Percentiles rank a stretch among this genome's conserved stretches.
These are phyloP conservation scores for Andinoacara biseriatus DNA, from an alignment of 2,113 vertebrate genomes.

Conservation along the genomic window DNA sequence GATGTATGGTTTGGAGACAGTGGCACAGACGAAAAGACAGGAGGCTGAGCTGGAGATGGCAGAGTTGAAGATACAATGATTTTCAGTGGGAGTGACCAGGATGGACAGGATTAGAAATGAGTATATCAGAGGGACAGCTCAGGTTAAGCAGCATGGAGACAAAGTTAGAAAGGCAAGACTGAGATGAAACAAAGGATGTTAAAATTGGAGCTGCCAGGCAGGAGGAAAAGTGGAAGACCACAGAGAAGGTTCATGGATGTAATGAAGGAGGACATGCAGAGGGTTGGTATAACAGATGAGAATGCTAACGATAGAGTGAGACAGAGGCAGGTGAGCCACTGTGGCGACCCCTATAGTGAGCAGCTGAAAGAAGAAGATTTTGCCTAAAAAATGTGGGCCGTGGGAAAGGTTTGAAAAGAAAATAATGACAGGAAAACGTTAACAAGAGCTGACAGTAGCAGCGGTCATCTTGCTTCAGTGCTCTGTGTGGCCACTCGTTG, in stretches of 20 bases:
- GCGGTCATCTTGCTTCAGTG: slow-evolving; percentile 3
- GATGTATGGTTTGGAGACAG: not conserved
- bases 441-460: not conserved
- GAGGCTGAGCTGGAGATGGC: not conserved
- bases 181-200: not conserved
- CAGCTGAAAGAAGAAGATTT: not conserved
- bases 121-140: not conserved
- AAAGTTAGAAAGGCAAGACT: too few species aligned
- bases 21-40: not conserved
- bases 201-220: not conserved
- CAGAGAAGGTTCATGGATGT: not conserved
- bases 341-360: not conserved
- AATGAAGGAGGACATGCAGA: not conserved
- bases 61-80: not conserved
- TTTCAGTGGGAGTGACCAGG: not conserved
- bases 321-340: not conserved
- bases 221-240: not conserved
- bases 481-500: slow-evolving; percentile 6
- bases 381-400: not conserved
- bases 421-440: not conserved
- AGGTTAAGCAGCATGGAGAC: too few species aligned
- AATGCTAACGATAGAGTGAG: not conserved
- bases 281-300: not conserved
- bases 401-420: not conserved
- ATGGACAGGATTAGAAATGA: not conserved